Base-by-base conservation (phyloP, 2,797 vertebrate species). In the Sebastes vulpes region DNA sequence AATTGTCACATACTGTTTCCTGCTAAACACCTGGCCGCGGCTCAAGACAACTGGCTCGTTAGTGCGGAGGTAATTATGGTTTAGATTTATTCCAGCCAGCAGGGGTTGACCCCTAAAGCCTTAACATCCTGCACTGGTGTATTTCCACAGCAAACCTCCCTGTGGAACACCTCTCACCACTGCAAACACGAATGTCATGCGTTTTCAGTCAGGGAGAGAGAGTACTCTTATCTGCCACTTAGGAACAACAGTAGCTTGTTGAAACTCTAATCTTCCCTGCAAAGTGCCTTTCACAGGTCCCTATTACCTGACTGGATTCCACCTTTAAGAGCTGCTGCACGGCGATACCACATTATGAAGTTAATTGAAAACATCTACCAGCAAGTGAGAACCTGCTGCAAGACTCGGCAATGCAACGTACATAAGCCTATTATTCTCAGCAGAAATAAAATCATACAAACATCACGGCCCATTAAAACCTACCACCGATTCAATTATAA, bases 211-310 rank as follows among this genome's bases (percentile, higher is more conserved):
- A 59, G 53, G 14, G 25, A 56, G 75, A 63, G 70, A 66, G 78
- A 83, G 35, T 20, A 1, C 74, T 65, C 77, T 91, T 87, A 84
- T 90, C 77, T 84, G 67, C 66, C 72, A 86, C 90, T 86, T 86
- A 68, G 20, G 63, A 87, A 88, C 86, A 90, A 91, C 82, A 91
- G 88, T 90, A 65, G 81, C 86, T 77, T 85, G 78, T 85, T 85
- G 75, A 85, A 88, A 88, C 75, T 32, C n/a, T 75, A 78, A 83
- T 90, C 82, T 77, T 69, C 25, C 46, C 9, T 42, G n/a, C 46
- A 84, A 83, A 88, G 85, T 78, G 59, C 75, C 29, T 82, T 68
- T 73, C 68, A 71, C 10, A 65, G 20, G 56, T 31, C 50, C 56
- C 31, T 28, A 12, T 77, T 70, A 82, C 75, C 69, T 65, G 61